A percentile compares a stretch with the other conserved stretches of the same genome.
These are phyloP conservation scores for Drosophila peninsularis DNA, from an alignment of 2,888 invertebrate genomes.

Conservation along the genomic window DNA sequence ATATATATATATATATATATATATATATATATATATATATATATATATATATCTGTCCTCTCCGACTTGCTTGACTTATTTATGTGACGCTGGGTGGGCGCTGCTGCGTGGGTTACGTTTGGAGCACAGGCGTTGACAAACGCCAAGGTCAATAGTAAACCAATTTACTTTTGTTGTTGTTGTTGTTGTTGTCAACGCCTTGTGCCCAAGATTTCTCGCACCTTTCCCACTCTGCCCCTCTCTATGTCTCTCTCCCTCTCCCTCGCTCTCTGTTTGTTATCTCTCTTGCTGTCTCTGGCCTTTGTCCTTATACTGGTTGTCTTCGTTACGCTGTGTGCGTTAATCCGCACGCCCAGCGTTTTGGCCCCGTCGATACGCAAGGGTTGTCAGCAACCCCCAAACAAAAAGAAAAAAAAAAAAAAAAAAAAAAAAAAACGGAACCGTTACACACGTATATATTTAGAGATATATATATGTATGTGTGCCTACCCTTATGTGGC, in stretches of 20 bases:
- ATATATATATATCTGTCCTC: background rate
- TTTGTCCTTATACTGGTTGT: slow-evolving; percentile 12
- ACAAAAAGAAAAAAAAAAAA: slow-evolving; percentile 5
- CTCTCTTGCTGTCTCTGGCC: slow-evolving; percentile 4
- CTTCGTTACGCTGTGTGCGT: slow-evolving; percentile 55
- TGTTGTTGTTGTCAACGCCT: slow-evolving; percentile 49
- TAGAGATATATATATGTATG: no score
- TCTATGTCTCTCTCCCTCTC: slow-evolving; percentile 1
- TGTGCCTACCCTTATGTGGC: slow-evolving; percentile 26
- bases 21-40: background rate
- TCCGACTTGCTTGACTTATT: slow-evolving; percentile 43
- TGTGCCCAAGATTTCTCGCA: slow-evolving; percentile 28
- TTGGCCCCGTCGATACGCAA: slow-evolving; percentile 59
- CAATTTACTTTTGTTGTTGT: slow-evolving; percentile 45
- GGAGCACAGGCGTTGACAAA: slow-evolving; percentile 55
- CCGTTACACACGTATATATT: background rate
- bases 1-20: background rate
- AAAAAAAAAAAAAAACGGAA: background rate
- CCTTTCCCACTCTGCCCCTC: background rate
- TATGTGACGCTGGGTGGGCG: slow-evolving; percentile 39
- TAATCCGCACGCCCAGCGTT: slow-evolving; percentile 67
- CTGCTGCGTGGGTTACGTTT: slow-evolving; percentile 29
- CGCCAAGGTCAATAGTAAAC: slow-evolving; percentile 68
- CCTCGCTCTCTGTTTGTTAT: background rate
- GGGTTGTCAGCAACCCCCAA: slow-evolving; percentile 57